These are phyloP conservation scores for Squalus acanthias DNA, from an alignment of 2,797 vertebrate species.

Conservation along the genomic window DNA sequence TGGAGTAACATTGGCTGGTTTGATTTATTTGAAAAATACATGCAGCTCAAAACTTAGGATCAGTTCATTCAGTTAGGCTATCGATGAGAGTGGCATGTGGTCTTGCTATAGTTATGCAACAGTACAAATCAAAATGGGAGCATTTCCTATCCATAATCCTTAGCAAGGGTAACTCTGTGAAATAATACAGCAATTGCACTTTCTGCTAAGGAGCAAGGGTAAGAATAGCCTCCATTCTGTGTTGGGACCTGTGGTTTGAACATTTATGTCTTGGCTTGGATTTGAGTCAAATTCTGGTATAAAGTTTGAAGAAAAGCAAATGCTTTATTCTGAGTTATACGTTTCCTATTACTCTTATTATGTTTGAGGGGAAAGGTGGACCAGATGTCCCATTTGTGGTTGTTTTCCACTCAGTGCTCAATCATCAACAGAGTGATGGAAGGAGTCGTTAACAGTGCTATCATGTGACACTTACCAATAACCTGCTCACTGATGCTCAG, in stretches of 20 bases:
- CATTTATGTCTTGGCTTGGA: not conserved
- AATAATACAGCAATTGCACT: not conserved
- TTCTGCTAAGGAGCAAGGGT: not conserved
- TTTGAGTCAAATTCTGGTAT: not conserved
- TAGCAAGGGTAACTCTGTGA: not conserved
- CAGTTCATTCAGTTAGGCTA: not conserved
- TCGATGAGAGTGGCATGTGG: not conserved
- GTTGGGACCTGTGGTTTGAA: not conserved
- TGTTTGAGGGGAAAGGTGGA: not conserved
- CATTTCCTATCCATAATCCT: not conserved
- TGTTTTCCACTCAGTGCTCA: not conserved
- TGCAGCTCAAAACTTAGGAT: not conserved
- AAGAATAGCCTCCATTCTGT: not conserved
- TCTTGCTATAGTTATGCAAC: not conserved
- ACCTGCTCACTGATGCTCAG: not conserved
- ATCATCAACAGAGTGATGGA: not conserved
- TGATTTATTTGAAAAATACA: not conserved
- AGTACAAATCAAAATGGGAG: not conserved
- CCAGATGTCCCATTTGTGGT: not conserved
- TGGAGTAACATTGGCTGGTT: not conserved
- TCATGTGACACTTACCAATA: not conserved
- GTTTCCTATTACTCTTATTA: not conserved
- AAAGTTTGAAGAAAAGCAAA: not conserved
- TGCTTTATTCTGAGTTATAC: not conserved
- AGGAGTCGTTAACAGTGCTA: not conserved